These are phyloP conservation scores for Enteromius thamalakanensis DNA, from an alignment of 2,797 vertebrate genomes.

Conservation along the genomic window DNA sequence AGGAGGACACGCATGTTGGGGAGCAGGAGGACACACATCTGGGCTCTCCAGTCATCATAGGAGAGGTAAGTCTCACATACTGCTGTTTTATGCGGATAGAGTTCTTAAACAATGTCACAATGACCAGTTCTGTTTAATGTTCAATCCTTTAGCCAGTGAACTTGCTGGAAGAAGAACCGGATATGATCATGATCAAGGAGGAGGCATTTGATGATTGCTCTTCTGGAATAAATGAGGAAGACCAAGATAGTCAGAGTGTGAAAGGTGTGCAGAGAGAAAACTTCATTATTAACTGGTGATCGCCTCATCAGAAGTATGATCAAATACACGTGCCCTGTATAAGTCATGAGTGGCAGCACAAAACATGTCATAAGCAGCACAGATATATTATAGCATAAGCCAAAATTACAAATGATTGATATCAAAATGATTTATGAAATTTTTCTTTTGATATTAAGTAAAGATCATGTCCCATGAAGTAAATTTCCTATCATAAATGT, in stretches of 20 bases:
- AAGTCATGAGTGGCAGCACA: too few species aligned
- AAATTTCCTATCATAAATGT: too few species aligned
- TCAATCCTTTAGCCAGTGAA: conserved; percentile 67
- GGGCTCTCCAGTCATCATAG: conserved; percentile 28
- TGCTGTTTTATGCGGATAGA: background rate
- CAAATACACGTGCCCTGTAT: background rate
- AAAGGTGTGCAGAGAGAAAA: conserved; percentile 21
- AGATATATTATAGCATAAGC: too few species aligned
- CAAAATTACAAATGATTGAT: too few species aligned
- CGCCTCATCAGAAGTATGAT: background rate
- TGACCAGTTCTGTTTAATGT: conserved; percentile 12
- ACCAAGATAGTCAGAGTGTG: conserved; percentile 65
- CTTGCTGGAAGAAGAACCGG: conserved; percentile 72
- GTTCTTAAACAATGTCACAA: background rate
- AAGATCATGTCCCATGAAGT: too few species aligned
- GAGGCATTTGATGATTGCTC: conserved; percentile 75
- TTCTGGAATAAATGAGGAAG: conserved; percentile 68
- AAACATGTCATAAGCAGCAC: too few species aligned
- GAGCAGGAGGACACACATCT: conserved; percentile 51
- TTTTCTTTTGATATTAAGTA: too few species aligned
- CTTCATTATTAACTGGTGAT: background rate
- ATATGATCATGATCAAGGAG: conserved; percentile 78
- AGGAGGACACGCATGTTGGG: conserved; percentile 62
- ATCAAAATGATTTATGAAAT: too few species aligned
- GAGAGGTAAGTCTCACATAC: conserved; percentile 59